Percentiles rank a stretch among this genome's conserved stretches.
These are phyloP conservation scores for Ciconia boyciana DNA, from an alignment of 2,113 vertebrate species.

Conservation along the genomic window DNA sequence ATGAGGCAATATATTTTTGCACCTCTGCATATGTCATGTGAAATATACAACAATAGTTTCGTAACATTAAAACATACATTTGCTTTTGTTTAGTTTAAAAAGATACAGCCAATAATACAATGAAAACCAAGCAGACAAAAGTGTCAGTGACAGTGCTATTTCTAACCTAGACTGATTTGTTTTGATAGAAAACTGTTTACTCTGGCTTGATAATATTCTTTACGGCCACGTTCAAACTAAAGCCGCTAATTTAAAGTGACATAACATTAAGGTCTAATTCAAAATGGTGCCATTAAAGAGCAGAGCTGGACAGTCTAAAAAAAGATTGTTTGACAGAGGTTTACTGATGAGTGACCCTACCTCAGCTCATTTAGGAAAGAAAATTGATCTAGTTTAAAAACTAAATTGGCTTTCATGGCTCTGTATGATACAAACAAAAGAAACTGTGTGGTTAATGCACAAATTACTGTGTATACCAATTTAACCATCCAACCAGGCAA, in stretches of 20 bases:
- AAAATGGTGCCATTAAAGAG: slow-evolving; percentile 37
- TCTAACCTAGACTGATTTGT: neutral
- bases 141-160: neutral
- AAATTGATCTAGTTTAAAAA: slow-evolving; percentile 45
- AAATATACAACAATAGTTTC: neutral
- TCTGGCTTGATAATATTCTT: neutral
- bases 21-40: neutral
- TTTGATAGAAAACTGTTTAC: slow-evolving; percentile 46
- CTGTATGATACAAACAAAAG: neutral
- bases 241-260: slow-evolving; percentile 42
- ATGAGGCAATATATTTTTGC: neutral
- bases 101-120: neutral
- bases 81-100: neutral
- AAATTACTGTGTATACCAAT: neutral
- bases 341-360: slow-evolving; percentile 46
- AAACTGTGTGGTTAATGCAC: neutral
- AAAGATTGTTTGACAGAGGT: slow-evolving; percentile 6
- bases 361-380: slow-evolving; percentile 29
- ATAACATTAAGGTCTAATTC: slow-evolving; percentile 44
- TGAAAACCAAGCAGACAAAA: neutral
- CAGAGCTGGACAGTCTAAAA: slow-evolving; percentile 11
- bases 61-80: neutral
- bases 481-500: neutral
- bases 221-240: neutral
- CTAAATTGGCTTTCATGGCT: slow-evolving; percentile 27